phyloP scores from a whole-genome alignment of 2,113 vertebrate genomes.

The Colaptes auratus region DNA sequence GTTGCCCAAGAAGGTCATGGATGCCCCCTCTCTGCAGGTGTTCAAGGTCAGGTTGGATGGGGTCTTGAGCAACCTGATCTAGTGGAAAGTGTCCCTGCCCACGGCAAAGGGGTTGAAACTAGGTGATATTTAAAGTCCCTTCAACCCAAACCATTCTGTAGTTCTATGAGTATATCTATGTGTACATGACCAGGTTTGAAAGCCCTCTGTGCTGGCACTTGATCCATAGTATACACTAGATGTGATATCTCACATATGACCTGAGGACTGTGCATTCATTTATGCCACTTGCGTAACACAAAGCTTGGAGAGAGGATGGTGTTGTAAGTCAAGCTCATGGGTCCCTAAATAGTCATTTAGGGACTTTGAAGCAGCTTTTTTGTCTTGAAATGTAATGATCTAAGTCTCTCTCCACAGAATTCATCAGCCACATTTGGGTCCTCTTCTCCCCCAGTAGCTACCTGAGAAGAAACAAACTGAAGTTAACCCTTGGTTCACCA shows the following conservation, averaged over 20 bases:
- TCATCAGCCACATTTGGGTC: background rate
- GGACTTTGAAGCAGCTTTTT: background rate
- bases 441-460: accelerated
- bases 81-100: no score
- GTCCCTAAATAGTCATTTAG: background rate
- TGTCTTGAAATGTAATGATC: background rate
- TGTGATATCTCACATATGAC: background rate
- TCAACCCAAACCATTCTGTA: no score
- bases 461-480: background rate
- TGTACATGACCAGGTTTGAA: background rate
- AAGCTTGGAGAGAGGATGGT: background rate
- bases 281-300: background rate
- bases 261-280: background rate
- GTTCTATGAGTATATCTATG: no score
- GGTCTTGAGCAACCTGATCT: no score
- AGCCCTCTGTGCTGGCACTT: background rate
- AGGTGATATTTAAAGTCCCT: no score
- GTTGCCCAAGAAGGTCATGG: no score
- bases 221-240: background rate
- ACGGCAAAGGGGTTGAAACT: no score
- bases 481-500: background rate
- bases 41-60: no score
- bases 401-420: background rate
- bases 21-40: no score
- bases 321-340: background rate